Base-by-base conservation (phyloP, 2,113 vertebrate genomes). In the Parotia lawesii region DNA sequence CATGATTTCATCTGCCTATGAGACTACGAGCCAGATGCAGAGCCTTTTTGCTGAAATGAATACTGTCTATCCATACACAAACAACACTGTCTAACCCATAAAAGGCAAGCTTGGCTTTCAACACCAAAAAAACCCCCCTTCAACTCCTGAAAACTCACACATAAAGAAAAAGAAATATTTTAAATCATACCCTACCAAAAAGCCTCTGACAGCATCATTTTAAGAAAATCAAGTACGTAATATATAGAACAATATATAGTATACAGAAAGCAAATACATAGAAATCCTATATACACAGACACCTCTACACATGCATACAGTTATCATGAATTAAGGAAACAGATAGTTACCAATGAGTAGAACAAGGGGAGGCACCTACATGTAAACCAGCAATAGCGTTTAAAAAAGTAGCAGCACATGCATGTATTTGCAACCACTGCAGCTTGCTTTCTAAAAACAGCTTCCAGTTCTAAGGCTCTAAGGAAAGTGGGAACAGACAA, bases 1-100 rank as follows among this genome's bases (percentile, higher is more conserved):
- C 85, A 76, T 60, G 62, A 93, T 72, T 94, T 79, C 81, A 89
- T 87, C 94, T 93, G 85, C 62, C 91, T 96, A 6, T 71, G 58
- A 91, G 65, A 78, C 83, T 70, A 58, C 1, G 15, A 57, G 88
- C 85, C 69, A 91, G 84, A 84, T 78, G 21, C 66, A 85, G 40
- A 89, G 45, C 20, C 50, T 85, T 91, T 91, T 40, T 58, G 47
- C 54, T 83, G 27, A 82, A 91, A 79, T 42, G 15, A 85, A 25
- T 61, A 70, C 29, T 83, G 67, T 54, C 92, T 83, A 70, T 28
- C 70, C 44, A 38, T 21, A 64, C 4, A 48, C 54, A 72, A 48
- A 81, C 29, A 77, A 61, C 19, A 74, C 18, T 50, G 24, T 72
- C 85, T 80, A 84, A 91, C 60, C 44, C 48, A 13, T 12, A 74